Evolutionary conservation across 2,113 vertebrate genomes (phyloP), one percentile per base, ranked within the genome.

Genomic region (Martes martes): DNA sequence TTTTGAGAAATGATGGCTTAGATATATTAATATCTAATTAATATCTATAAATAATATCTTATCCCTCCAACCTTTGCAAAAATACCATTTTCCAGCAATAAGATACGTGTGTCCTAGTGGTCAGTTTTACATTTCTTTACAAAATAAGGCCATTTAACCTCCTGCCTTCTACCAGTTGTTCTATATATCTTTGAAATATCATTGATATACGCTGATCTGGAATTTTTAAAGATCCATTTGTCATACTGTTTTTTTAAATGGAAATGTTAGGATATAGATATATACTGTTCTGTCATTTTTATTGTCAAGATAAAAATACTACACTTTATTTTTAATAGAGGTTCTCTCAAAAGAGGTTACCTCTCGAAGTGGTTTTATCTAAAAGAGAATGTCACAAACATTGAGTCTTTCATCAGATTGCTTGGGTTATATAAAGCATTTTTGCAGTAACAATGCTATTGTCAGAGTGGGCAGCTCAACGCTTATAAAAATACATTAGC

Each of bases 111-210:
- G 4, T 36, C 50, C 31, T 89, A 4, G 39, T 81, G 15, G 18
- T 96, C 47, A 82, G 1, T 78, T 98, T 96, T 91, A 52, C 52
- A 82, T 95, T 93, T 96, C 24, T 94, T 89, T 79, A 11, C 3
- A 63, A 84, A 91, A 78, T 81, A 71, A 84, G 21, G 10, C 21
- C 36, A 94, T 76, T 96, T 71, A 61, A 92, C n/a, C 31, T 94
- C n/a, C 36, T 67, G 10, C 7, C 33, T 86, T 91, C 4, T 74
- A 65, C 9, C 4, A 6, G 4, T 50, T 90, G 19, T 87, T 91
- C 26, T 69, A 4, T 74, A 90, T 89, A 50, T 95, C 94, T 95
- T 26, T 88, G 4, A 93, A 73, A 7, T 52, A 55, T 87, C 95
- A 92, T 57, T 65, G 69, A 63, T 95, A 63, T 6, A 76, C 26